Base-by-base conservation (phyloP, 2,888 invertebrate genomes). In the Fabriciana adippe region DNA sequence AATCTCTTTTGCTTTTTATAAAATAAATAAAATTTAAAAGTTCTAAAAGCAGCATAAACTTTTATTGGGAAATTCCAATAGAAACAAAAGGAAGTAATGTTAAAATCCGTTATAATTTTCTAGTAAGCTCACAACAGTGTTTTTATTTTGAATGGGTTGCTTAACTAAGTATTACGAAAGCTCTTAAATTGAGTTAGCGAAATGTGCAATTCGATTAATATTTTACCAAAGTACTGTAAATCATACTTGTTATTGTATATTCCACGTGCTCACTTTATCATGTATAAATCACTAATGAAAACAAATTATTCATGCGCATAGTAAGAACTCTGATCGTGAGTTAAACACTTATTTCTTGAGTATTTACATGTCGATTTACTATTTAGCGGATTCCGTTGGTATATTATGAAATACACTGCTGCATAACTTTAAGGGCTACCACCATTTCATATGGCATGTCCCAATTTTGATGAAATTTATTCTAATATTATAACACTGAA, bases 231-330 rank as follows among this genome's bases (percentile, higher is more conserved):
- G 31, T 70, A 76, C 74, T 78, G 77, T 81, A 82, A 83, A 81
- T 85, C 80, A 83, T 79, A 78, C 74, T 81, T 80, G 81, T 85
- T 84, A 84, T 70, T 59, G 68, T 85, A 85, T 79, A 84, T 83
- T 85, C 81, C 84, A 76, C 81, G 77, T 78, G 78, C 81, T 78
- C 82, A 75, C 81, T 87, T 85, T 88, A 90, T 88, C 86, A 85
- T 87, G 85, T 76, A 89, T 89, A 90, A 90, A 90, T 90, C 86
- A 89, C 79, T 88, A 90, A 90, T 89, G 80, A 82, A 80, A 81
- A 83, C 88, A 88, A 86, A 91, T 92, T 92, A 92, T 91, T 88
- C 90, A 92, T 92, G 92, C 91, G 88, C 92, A 92, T 91, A 89
- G 79, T 89, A 91, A 92, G 81, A 80, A 48, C 59, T 59, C 26